Evolutionary conservation across 2,797 vertebrate genomes (phyloP), one percentile per base, ranked within the genome.

Genomic region (Oophaga sylvatica): DNA sequence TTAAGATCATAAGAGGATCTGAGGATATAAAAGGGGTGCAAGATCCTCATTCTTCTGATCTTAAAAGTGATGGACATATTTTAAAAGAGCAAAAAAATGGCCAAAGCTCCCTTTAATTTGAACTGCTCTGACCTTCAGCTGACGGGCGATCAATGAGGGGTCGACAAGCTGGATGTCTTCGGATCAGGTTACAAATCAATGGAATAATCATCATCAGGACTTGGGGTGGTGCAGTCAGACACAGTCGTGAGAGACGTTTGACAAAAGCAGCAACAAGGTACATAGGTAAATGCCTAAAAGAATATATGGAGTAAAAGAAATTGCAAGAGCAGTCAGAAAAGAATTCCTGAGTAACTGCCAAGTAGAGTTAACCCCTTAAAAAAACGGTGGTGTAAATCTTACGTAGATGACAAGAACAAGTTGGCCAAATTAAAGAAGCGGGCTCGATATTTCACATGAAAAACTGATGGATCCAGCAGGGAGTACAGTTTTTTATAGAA

Each of bases 401-500:
- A 99, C 98, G 96, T 98, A 17, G 98, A 99, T 0, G 97, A 98
- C 48, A 99, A 91, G 90, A 99, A 99, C 29, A 99, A 88, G 87
- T 99, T 95, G 0, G 93, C 92, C 29, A 99, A 91, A 87, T 98
- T 96, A 92, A 99, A 99, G 88, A 99, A 99, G 2, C 97, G 96
- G 0, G 97, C 97, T 81, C 95, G 95, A 93, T 98, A 99, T 92
- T 97, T 99, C 68, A 96, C 96, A 0, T 99, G 97, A 90, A 98
- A 98, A 83, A 99, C 60, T 0, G 97, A 97, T 0, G 97, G 96
- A n/a, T 99, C 96, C 35, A 99, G 93, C 7, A 99, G 96, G 84
- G 93, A 96, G 85, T 99, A 99, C 67, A 99, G 91, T 88, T 99
- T 99, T 87, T 93, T 96, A 92, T 99, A 99, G 90, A 99, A 99